Evolutionary conservation across 2,888 invertebrate genomes (phyloP).

Genomic region (Heterodera filipjevi): DNA sequence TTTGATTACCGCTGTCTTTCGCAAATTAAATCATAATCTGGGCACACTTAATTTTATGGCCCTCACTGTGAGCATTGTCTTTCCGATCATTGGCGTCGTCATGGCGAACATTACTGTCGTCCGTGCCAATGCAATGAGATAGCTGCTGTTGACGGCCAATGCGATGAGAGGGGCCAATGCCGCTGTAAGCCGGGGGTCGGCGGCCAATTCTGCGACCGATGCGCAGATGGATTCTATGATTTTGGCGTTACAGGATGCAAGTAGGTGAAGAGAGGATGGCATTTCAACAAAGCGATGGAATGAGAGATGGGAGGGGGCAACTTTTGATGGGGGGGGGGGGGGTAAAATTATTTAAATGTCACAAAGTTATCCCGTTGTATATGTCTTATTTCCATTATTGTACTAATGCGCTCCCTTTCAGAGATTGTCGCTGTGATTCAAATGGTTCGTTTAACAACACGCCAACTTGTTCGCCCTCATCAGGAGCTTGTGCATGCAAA

Average conservation of each 20-base stretch:
- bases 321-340: no score
- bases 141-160: slow-evolving; percentile 56
- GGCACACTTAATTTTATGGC: slow-evolving; percentile 38
- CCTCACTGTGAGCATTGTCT: slow-evolving; percentile 87
- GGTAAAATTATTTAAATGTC: no score
- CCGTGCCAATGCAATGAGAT: slow-evolving; percentile 80
- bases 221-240: slow-evolving; percentile 84
- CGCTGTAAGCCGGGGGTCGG: slow-evolving; percentile 83
- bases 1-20: no score
- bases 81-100: slow-evolving; percentile 84
- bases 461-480: slow-evolving; percentile 70
- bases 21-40: no score
- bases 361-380: no score
- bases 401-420: no score
- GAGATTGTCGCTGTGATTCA: slow-evolving; percentile 68
- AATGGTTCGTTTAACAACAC: neutral
- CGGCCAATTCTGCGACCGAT: slow-evolving; percentile 89
- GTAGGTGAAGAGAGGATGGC: slow-evolving; percentile 65
- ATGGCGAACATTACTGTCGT: slow-evolving; percentile 73
- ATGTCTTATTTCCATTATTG: no score
- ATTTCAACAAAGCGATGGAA: no score
- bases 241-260: slow-evolving; percentile 85
- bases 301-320: no score
- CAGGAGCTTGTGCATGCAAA: slow-evolving; percentile 72
- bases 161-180: slow-evolving; percentile 74